Base-by-base conservation (phyloP, 2,797 vertebrate genomes). In the Malacoraja senta region DNA sequence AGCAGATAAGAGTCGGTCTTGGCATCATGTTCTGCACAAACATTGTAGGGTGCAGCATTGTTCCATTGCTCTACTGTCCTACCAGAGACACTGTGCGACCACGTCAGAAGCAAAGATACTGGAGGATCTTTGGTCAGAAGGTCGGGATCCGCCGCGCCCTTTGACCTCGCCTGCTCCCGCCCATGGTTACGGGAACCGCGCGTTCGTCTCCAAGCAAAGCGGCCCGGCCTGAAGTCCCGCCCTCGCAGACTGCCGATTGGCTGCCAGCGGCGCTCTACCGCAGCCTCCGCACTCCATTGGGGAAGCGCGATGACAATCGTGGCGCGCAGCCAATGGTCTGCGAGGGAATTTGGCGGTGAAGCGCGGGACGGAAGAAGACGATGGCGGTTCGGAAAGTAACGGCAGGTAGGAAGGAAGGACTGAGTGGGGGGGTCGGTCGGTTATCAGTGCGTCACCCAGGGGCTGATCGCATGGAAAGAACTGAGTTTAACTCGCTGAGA, bases 151-250 rank as follows among this genome's bases (percentile, higher is more conserved):
- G 17, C 1, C 32, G 8, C 8, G 12, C 77, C 78, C n/a, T 35
- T 35, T 35, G n/a, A 88, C 61, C 61, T 32, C 29, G 68, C 68
- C 19, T 71, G 68, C 21, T 29, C n/a, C 77, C 13, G 32, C 63
- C 58, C 84, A 88, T 88, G 84, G 84, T 68, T 35, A 88, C 84
- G 1, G 17, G 63, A 9, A 65, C 84, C 84, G n/a, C 84, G 84
- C 61, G 61, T 21, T 63, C 63, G n/a, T 35, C 84, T 68, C 84
- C 29, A 88, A 12, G 84, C n/a, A 21, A 68, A 68, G 44, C 61
- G 0, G 63, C 1, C 7, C 84, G 8, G 26, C 29, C 32, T 6
- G 15, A 15, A n/a, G 38, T 1, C 8, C 84, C 84, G 19, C 84
- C n/a, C 21, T 32, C n/a, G 21, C 0, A 19, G 3, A 19, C 84